Percentiles rank a stretch among this genome's conserved stretches.
Conservation (phyloP, 2,888 invertebrate species). For the Cacoxenus indagator region DNA sequence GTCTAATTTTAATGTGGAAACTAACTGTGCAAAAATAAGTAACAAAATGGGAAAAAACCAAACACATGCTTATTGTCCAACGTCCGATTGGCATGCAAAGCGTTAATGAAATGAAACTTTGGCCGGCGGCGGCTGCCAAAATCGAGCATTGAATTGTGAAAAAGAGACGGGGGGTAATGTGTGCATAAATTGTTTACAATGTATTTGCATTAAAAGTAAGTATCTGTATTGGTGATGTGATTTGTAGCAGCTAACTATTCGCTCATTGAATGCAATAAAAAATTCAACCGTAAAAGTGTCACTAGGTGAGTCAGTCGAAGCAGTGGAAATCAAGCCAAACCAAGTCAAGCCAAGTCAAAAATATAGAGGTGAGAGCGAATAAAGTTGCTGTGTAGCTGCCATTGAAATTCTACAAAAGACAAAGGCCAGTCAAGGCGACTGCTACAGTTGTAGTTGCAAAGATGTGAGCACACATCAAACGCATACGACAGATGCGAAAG, state of each 20-base stretch:
- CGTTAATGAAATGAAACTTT: background rate
- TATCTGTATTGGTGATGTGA: too few relatives aligned
- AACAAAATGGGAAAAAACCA: background rate
- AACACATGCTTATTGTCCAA: background rate
- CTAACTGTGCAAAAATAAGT: background rate
- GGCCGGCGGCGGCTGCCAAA: background rate
- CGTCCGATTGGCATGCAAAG: conserved; percentile 9
- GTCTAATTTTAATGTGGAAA: background rate
- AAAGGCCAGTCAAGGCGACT: background rate
- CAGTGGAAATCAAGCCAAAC: background rate
- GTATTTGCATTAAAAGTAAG: background rate
- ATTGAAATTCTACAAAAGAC: background rate
- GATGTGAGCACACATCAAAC: background rate
- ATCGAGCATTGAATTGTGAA: background rate
- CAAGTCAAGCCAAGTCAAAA: background rate
- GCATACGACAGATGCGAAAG: background rate
- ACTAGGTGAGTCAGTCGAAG: conserved; percentile 51
- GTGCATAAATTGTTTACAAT: conserved; percentile 5
- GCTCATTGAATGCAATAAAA: conserved; percentile 19
- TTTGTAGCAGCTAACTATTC: background rate
- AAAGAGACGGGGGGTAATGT: background rate
- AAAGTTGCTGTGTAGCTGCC: background rate
- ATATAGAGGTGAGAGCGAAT: conserved; percentile 1
- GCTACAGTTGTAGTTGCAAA: conserved; percentile 2
- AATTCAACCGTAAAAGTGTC: conserved; percentile 55